Conservation (phyloP, 2,888 invertebrate genomes). For the Tetramorium bicarinatum region DNA sequence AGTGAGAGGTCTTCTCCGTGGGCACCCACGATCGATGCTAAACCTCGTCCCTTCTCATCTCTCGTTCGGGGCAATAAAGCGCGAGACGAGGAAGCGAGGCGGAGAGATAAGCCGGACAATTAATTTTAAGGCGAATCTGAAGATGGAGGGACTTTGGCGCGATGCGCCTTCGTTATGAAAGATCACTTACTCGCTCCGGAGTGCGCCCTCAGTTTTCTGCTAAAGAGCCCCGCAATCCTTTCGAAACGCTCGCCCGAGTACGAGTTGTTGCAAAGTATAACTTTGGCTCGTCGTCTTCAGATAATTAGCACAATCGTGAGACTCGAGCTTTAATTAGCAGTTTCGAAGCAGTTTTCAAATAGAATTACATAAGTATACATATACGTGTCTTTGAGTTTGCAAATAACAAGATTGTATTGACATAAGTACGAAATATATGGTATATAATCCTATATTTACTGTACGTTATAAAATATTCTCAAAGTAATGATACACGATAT, state of each 20-base stretch:
- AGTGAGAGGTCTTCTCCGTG: slow-evolving; percentile 62
- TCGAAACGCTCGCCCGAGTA: slow-evolving; percentile 27
- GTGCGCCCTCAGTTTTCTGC: slow-evolving; percentile 48
- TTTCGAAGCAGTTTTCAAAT: not conserved
- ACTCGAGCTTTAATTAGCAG: slow-evolving; percentile 33
- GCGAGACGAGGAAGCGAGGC: slow-evolving; percentile 73
- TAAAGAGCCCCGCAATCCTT: slow-evolving; percentile 51
- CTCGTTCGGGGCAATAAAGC: slow-evolving; percentile 70
- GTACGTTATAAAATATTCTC: not conserved
- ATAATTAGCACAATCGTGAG: slow-evolving; percentile 39
- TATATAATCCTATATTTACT: not conserved
- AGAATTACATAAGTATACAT: not conserved
- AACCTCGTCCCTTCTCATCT: slow-evolving; percentile 69
- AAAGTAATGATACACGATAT: not conserved
- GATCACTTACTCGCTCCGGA: slow-evolving; percentile 67
- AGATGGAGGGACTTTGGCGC: slow-evolving; percentile 69
- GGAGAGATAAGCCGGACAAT: slow-evolving; percentile 83
- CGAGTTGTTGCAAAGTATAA: slow-evolving; percentile 19
- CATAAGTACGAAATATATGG: not conserved
- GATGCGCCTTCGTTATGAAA: slow-evolving; percentile 67
- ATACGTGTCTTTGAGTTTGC: not conserved
- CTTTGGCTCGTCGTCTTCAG: slow-evolving; percentile 16
- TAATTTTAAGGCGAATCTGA: slow-evolving; percentile 80
- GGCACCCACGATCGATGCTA: slow-evolving; percentile 79
- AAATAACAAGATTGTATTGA: slow-evolving; percentile 12